Evolutionary conservation across 1,140 invertebrate genomes (phyloP), one percentile per base, ranked within the genome.

Genomic region (Mamestra configurata): DNA sequence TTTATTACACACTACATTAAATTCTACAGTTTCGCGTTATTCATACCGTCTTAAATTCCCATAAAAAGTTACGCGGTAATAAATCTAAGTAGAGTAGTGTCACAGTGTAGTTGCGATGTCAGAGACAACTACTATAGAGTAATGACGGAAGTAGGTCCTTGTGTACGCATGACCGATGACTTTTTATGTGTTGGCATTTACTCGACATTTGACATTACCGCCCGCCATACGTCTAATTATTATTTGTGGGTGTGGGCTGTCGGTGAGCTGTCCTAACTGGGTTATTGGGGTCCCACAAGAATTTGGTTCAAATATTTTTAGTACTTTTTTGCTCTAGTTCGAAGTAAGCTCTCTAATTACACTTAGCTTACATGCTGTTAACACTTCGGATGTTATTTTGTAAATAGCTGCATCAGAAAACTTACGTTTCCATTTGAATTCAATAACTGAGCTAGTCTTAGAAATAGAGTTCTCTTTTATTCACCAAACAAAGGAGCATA

Each of bases 101-200:
- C 46, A 70, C 13, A 27, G 66, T 15, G 66, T 70, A 68, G 66
- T 15, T 10, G 1, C 40, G 40, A 15, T 70, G 18, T 40, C 8
- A 40, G 35, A 66, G 61, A 37, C 31, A 77, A 64, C 53, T 66
- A 43, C 51, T 22, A 20, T 22, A 76, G 35, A 24, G 27, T 73
- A 37, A n/a, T 75, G 22, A 68, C 46, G 75, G 75, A 77, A 77
- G 75, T 77, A 77, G 61, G 61, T 77, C 35, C 40, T 40, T 46
- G 27, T 46, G 35, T 53, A 55, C 75, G 78, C 61, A 81, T 84
- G 85, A 82, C 84, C 83, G 82, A 79, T 84, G 84, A 87, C 86
- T 87, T 90, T 90, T 90, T 86, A 85, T 82, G 84, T 88, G 61
- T 79, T 93, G 92, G 92, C 92, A 94, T 94, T 94, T 94, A 89